Evolutionary conservation across 2,888 invertebrate species (phyloP).

Genomic region (Drosophila tripunctata): DNA sequence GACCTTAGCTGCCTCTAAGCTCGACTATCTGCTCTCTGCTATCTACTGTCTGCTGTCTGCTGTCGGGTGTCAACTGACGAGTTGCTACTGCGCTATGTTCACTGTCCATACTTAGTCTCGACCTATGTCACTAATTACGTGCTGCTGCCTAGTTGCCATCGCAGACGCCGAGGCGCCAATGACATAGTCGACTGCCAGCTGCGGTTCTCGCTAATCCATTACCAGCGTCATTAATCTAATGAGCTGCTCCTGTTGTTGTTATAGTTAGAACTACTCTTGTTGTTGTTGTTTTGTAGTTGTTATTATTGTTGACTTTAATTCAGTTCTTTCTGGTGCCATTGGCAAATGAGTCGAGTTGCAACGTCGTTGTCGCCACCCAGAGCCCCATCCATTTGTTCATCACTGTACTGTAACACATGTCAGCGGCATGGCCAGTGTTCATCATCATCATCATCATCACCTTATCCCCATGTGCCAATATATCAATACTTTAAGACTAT

Average conservation of each 20-base stretch:
- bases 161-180: constrained; percentile 56
- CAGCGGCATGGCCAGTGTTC: constrained; percentile 48
- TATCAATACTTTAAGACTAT: constrained; percentile 36
- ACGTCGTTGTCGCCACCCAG: constrained; percentile 11
- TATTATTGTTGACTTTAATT: constrained; percentile 1
- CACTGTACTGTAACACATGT: constrained; percentile 63
- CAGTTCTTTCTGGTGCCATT: constrained; percentile 24
- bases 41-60: background rate
- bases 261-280: constrained; percentile 23
- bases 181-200: constrained; percentile 59
- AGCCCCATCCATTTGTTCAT: constrained; percentile 35
- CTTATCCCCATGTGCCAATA: constrained; percentile 60
- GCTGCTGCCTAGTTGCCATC: constrained; percentile 57
- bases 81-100: constrained; percentile 20
- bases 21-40: background rate
- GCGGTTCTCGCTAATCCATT: constrained; percentile 74
- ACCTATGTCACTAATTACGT: constrained; percentile 75
- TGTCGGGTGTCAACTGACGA: constrained; percentile 23
- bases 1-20: background rate
- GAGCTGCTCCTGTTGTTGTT: constrained; percentile 56
- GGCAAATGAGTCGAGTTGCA: constrained; percentile 53
- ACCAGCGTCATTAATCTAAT: constrained; percentile 79
- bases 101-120: constrained; percentile 26
- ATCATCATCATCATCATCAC: constrained; percentile 68
- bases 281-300: constrained; percentile 9